Evolutionary conservation across 92 coral and sea anemone species (phyloP).

Genomic region (Anthopleura xanthogrammica): DNA sequence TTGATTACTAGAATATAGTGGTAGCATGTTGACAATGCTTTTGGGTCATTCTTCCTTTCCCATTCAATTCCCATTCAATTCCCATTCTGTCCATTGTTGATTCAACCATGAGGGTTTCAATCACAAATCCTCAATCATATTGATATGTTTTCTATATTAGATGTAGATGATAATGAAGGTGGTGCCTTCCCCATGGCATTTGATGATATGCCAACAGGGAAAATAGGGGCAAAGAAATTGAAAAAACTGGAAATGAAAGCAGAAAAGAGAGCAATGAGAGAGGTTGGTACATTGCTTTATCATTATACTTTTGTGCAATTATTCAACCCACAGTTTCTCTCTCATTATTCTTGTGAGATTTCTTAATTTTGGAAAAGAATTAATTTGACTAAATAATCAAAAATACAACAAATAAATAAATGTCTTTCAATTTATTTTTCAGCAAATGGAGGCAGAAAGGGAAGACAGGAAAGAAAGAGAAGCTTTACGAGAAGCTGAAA

Average conservation of each 20-base stretch:
- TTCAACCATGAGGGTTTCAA: neutral
- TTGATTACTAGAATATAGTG: too few relatives aligned
- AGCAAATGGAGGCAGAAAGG: constrained; percentile 96
- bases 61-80: too few relatives aligned
- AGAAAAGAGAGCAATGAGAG: constrained; percentile 83
- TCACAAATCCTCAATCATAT: neutral
- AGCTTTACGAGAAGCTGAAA: constrained; percentile 73
- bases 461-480: constrained; percentile 91
- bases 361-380: neutral
- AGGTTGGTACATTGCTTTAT: constrained; percentile 43
- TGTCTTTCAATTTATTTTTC: neutral
- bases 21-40: too few relatives aligned
- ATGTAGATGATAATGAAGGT: constrained; percentile 53
- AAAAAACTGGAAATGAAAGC: constrained; percentile 89
- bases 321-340: neutral
- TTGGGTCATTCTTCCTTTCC: too few relatives aligned
- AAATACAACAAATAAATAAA: neutral
- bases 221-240: constrained; percentile 90
- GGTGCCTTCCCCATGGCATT: constrained; percentile 66
- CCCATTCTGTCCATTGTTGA: neutral
- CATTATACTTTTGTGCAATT: neutral
- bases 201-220: constrained; percentile 67
- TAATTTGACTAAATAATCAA: neutral
- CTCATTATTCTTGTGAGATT: too few relatives aligned
- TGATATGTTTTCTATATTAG: neutral